These are phyloP conservation scores for Periophthalmodon schlosseri DNA, from an alignment of 2,113 vertebrate species.

Conservation along the genomic window DNA sequence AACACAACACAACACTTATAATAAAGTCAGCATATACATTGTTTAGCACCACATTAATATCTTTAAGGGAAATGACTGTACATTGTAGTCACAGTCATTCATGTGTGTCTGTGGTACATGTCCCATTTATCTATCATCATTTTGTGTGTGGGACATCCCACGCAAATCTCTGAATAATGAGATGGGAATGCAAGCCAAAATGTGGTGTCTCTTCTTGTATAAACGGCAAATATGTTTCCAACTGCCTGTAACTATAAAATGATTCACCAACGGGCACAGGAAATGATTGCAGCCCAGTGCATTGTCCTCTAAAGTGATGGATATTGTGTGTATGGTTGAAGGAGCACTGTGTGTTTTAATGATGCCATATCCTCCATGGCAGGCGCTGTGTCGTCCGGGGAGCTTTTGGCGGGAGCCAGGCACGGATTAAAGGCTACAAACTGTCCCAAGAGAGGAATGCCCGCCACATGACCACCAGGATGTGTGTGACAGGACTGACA, in stretches of 20 bases:
- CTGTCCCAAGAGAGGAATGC: slow-evolving; percentile 81
- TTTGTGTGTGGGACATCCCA: background rate
- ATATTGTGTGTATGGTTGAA: slow-evolving; percentile 33
- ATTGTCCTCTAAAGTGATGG: slow-evolving; percentile 15
- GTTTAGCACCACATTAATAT: background rate
- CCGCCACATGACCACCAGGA: slow-evolving; percentile 68
- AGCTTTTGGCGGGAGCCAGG: slow-evolving; percentile 79
- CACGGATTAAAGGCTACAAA: slow-evolving; percentile 82
- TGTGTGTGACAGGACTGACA: slow-evolving; percentile 35
- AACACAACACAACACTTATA: no score
- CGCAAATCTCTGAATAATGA: slow-evolving; percentile 13
- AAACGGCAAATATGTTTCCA: slow-evolving; percentile 6
- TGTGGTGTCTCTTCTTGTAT: slow-evolving; percentile 13
- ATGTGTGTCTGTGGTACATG: background rate
- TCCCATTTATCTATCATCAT: slow-evolving; percentile 18
- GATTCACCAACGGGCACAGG: background rate
- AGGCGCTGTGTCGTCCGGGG: slow-evolving; percentile 69
- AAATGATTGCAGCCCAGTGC: slow-evolving; percentile 8
- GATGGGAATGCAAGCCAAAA: slow-evolving; percentile 4
- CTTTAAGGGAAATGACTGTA: background rate
- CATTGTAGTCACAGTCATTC: slow-evolving; percentile 9
- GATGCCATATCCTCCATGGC: slow-evolving; percentile 72
- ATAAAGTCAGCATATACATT: background rate
- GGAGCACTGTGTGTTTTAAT: slow-evolving; percentile 71
- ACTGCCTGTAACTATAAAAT: slow-evolving; percentile 5